A percentile compares a stretch with the other conserved stretches of the same genome.
Conservation (phyloP, 2,113 vertebrate genomes). For the Dromaius novaehollandiae region DNA sequence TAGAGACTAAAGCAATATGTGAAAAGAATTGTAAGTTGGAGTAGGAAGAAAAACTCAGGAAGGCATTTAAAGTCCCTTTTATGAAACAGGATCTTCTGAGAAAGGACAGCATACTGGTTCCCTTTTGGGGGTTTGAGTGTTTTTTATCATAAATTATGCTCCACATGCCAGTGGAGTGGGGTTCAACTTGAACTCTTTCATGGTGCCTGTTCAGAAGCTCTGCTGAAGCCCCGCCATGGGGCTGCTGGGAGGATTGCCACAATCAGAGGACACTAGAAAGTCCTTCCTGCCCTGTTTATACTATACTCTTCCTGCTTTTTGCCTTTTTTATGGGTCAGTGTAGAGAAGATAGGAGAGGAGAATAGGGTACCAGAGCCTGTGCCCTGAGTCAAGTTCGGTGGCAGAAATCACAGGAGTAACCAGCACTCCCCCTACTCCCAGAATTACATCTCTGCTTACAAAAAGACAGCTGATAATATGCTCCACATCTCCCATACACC, state of each 20-base stretch:
- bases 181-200: neutral
- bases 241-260: neutral
- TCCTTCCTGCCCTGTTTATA: neutral
- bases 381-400: neutral
- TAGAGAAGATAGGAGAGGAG: neutral
- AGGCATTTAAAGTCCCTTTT: neutral
- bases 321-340: neutral
- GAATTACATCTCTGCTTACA: neutral
- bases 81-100: neutral
- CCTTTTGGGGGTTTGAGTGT: neutral
- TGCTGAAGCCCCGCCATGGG: neutral
- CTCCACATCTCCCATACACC: neutral
- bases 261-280: neutral
- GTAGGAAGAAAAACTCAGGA: neutral
- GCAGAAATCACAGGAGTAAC: neutral
- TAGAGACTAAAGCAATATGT: neutral
- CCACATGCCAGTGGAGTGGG: neutral
- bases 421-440: neutral
- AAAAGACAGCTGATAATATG: neutral
- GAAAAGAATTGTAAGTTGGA: constrained; percentile 9
- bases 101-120: neutral
- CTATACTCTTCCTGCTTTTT: neutral
- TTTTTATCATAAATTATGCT: neutral
- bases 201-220: neutral
- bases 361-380: neutral